phyloP scores from a whole-genome alignment of 1,140 invertebrate species.

The Drosophila nigromelanica region DNA sequence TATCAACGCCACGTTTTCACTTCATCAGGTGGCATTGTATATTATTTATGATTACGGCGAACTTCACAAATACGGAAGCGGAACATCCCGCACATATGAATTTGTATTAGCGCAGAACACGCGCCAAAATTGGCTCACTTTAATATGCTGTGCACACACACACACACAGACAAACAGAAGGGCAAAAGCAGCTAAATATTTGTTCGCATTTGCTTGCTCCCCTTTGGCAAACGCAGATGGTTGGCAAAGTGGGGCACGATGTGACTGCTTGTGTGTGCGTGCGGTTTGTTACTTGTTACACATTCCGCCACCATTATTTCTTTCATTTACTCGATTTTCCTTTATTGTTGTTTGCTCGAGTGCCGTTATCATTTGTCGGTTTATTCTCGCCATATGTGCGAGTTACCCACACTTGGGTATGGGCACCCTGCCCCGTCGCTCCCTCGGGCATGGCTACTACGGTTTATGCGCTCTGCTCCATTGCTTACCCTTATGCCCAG shows the following conservation, averaged over 20 bases:
- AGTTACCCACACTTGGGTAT: slow-evolving; percentile 9
- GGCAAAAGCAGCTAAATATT: slow-evolving; percentile 39
- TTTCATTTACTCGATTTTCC: slow-evolving; percentile 80
- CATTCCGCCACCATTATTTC: slow-evolving; percentile 74
- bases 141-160: slow-evolving; percentile 58
- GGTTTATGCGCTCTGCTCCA: slow-evolving; percentile 54
- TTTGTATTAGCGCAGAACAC: slow-evolving; percentile 35
- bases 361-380: slow-evolving; percentile 80
- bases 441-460: slow-evolving; percentile 14
- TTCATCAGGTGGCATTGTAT: slow-evolving; percentile 19
- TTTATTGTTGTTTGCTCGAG: slow-evolving; percentile 81
- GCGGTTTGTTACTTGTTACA: slow-evolving; percentile 71
- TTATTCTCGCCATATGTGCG: slow-evolving; percentile 72
- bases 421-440: background rate
- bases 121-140: slow-evolving; percentile 64
- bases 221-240: background rate
- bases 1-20: slow-evolving; percentile 6
- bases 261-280: slow-evolving; percentile 7
- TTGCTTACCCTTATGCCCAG: slow-evolving; percentile 30
- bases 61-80: slow-evolving; percentile 13
- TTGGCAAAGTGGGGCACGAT: background rate
- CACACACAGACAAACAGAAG: slow-evolving; percentile 32
- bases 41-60: slow-evolving; percentile 32
- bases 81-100: slow-evolving; percentile 7
- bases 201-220: slow-evolving; percentile 43